Conservation (phyloP, 2,888 invertebrate genomes). For the Dryococelus australis region DNA sequence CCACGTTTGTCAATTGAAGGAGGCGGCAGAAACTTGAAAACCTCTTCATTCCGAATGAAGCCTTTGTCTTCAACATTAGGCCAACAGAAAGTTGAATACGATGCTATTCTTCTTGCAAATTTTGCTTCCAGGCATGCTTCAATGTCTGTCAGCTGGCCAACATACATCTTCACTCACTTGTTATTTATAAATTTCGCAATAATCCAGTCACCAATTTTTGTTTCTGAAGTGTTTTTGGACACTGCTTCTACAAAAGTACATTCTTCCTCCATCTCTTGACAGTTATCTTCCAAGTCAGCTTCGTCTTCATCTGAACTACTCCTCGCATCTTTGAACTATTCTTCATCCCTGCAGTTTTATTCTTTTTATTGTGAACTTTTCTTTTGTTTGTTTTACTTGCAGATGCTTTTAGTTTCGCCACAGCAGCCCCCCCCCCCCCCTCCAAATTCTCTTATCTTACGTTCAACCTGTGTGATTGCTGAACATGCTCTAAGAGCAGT, state of each 20-base stretch:
- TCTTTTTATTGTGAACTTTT: conserved; percentile 26
- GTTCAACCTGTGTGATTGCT: background rate
- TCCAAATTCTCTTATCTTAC: background rate
- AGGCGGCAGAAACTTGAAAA: background rate
- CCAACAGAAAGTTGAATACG: background rate
- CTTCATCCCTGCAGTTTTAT: background rate
- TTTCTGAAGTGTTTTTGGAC: background rate
- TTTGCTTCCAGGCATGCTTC: background rate
- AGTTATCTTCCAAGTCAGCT: background rate
- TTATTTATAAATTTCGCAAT: background rate
- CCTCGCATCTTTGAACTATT: background rate
- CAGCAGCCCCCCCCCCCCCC: background rate
- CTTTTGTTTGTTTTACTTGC: conserved; percentile 34
- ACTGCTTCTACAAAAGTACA: background rate
- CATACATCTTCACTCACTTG: background rate
- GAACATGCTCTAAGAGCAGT: background rate
- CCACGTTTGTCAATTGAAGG: background rate
- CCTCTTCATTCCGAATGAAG: background rate
- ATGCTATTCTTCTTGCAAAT: background rate
- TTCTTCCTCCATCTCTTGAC: background rate
- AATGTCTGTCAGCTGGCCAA: background rate
- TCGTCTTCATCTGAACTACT: background rate
- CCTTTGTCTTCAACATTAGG: conserved; percentile 17
- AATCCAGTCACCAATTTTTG: background rate
- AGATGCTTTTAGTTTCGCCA: background rate